Conservation (phyloP, 2,113 vertebrate genomes). For the Gallinago paraguaiae region DNA sequence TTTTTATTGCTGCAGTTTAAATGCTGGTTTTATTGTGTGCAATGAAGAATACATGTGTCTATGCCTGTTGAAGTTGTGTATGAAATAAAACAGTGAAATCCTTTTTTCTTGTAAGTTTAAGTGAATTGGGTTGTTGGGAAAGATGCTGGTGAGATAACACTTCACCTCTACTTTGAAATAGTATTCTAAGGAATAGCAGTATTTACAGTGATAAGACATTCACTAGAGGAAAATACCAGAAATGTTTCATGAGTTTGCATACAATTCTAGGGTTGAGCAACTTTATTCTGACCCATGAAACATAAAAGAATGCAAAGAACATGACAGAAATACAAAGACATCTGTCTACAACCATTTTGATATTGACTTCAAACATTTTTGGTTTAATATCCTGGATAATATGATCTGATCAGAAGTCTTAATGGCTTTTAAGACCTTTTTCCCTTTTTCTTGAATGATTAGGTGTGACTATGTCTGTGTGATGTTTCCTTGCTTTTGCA, state of each 20-base stretch:
- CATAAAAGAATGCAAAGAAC: background rate
- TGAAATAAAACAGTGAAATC: background rate
- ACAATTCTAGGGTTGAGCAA: background rate
- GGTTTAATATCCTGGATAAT: background rate
- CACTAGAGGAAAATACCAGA: background rate
- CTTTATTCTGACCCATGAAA: background rate
- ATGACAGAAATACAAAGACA: background rate
- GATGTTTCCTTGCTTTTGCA: background rate
- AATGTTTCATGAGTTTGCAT: background rate
- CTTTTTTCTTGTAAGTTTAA: background rate
- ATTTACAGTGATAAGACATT: background rate
- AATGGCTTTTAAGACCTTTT: background rate
- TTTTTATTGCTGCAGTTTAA: slow-evolving; percentile 49
- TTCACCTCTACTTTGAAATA: background rate
- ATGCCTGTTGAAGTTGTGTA: background rate
- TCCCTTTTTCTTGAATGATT: background rate
- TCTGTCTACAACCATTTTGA: background rate
- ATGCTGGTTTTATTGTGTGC: slow-evolving; percentile 26
- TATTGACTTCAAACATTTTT: background rate
- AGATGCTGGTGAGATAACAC: background rate
- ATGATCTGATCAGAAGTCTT: background rate
- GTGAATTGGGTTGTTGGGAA: background rate
- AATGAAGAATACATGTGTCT: slow-evolving; percentile 35
- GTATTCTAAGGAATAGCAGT: background rate
- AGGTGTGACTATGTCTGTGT: background rate